Evolutionary conservation across 1,140 invertebrate species (phyloP).

Genomic region (Copidosoma floridanum): DNA sequence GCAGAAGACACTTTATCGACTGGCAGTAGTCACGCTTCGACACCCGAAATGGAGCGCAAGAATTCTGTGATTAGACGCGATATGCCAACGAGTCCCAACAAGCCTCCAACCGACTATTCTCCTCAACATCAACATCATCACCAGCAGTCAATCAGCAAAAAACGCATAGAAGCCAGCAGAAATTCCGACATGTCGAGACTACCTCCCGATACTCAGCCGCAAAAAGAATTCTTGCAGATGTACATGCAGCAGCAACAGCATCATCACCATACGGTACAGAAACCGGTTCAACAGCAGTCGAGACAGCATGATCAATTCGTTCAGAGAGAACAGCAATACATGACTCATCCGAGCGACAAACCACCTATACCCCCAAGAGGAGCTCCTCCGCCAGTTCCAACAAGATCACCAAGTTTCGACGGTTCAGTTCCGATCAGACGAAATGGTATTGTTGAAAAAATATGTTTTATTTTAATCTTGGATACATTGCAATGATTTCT

Average conservation of each 20-base stretch:
- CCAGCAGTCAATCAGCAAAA: constrained; percentile 38
- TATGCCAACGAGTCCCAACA: constrained; percentile 34
- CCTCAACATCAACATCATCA: constrained; percentile 48
- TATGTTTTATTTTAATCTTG: not conserved
- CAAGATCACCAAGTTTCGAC: constrained; percentile 48
- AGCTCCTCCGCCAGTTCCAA: constrained; percentile 57
- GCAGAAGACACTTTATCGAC: constrained; percentile 46
- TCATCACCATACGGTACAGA: constrained; percentile 31
- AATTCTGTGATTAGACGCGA: constrained; percentile 53
- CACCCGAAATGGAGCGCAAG: constrained; percentile 55
- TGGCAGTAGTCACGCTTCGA: constrained; percentile 55
- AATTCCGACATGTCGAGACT: constrained; percentile 31
- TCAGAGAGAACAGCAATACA: constrained; percentile 38
- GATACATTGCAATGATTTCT: not conserved
- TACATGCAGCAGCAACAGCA: constrained; percentile 45
- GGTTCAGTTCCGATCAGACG: constrained; percentile 44
- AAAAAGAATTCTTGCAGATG: constrained; percentile 42
- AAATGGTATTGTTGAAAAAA: constrained; percentile 36
- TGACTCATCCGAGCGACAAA: constrained; percentile 50
- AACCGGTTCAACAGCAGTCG: constrained; percentile 28
- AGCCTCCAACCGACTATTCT: constrained; percentile 18
- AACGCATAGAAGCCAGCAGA: constrained; percentile 27
- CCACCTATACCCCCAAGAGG: constrained; percentile 61
- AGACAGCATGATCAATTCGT: constrained; percentile 39
- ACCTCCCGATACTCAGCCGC: constrained; percentile 32